Conservation (phyloP, 2,797 vertebrate species). For the Typhlichthys subterraneus region DNA sequence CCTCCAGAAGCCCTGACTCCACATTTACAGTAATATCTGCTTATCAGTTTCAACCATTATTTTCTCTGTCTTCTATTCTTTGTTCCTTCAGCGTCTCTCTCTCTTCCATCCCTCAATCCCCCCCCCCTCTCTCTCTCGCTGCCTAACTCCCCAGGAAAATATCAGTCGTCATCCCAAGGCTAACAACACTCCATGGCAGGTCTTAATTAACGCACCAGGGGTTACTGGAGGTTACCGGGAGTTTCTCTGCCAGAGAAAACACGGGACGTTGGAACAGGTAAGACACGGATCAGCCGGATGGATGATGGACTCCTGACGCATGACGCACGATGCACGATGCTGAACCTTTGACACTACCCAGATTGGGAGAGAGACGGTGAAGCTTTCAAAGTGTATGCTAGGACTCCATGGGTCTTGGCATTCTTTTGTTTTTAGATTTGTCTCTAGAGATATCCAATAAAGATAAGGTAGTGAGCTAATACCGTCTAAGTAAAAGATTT, state of each 20-base stretch:
- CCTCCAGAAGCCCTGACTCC: not conserved
- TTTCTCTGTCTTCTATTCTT: not conserved
- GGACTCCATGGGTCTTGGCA: too few species aligned
- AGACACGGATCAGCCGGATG: slow-evolving; percentile 18
- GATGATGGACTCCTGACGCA: slow-evolving; percentile 27
- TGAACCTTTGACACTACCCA: not conserved
- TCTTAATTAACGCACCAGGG: slow-evolving; percentile 43
- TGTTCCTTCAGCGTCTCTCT: not conserved
- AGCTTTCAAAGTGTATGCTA: too few species aligned
- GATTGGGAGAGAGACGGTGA: too few species aligned
- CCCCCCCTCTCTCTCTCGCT: slow-evolving; percentile 14
- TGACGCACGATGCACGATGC: slow-evolving; percentile 16
- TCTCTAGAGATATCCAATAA: not conserved
- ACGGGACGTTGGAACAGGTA: slow-evolving; percentile 39
- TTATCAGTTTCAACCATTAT: not conserved
- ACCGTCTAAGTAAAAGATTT: not conserved
- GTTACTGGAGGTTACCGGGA: slow-evolving; percentile 16
- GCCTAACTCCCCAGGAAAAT: slow-evolving; percentile 41
- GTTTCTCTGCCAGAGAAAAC: slow-evolving; percentile 33
- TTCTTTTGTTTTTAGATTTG: not conserved
- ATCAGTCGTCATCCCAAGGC: slow-evolving; percentile 41
- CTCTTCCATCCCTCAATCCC: not conserved
- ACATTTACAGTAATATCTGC: slow-evolving; percentile 21
- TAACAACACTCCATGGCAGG: slow-evolving; percentile 19
- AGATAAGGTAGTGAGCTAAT: not conserved